These are phyloP conservation scores for Mormyrus iriodes DNA, from an alignment of 2,113 vertebrate species.

Conservation along the genomic window DNA sequence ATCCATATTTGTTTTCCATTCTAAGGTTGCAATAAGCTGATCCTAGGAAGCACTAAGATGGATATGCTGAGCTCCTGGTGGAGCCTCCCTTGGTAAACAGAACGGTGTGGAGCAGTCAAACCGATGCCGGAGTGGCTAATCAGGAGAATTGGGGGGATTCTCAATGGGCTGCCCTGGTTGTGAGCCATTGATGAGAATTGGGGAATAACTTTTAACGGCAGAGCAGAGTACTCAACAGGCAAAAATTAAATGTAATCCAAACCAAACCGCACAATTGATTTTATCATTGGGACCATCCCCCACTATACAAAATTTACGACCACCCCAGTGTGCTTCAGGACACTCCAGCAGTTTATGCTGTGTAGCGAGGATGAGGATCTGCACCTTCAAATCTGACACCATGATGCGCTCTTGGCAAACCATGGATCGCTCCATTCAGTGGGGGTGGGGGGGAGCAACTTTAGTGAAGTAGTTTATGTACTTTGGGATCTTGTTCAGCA, in stretches of 20 bases:
- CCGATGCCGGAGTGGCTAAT: background rate
- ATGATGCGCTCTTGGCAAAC: background rate
- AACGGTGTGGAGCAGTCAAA: background rate
- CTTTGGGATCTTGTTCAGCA: background rate
- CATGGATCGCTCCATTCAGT: background rate
- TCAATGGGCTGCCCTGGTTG: background rate
- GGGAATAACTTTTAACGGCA: background rate
- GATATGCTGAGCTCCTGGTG: background rate
- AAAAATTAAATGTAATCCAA: background rate
- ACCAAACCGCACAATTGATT: background rate
- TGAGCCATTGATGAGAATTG: background rate
- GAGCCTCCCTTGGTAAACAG: background rate
- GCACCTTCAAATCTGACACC: background rate
- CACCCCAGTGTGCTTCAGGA: background rate
- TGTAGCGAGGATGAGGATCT: background rate
- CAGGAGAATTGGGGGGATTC: background rate
- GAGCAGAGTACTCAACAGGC: background rate
- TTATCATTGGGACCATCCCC: no score
- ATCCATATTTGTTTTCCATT: background rate
- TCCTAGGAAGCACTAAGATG: background rate
- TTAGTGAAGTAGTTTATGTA: background rate
- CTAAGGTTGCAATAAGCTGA: background rate
- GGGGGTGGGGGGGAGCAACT: background rate
- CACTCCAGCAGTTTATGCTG: background rate
- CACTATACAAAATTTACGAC: no score